A percentile compares a stretch with the other conserved stretches of the same genome.
Evolutionary conservation across 2,797 vertebrate genomes (phyloP).

Genomic region (Limnodromus scolopaceus): DNA sequence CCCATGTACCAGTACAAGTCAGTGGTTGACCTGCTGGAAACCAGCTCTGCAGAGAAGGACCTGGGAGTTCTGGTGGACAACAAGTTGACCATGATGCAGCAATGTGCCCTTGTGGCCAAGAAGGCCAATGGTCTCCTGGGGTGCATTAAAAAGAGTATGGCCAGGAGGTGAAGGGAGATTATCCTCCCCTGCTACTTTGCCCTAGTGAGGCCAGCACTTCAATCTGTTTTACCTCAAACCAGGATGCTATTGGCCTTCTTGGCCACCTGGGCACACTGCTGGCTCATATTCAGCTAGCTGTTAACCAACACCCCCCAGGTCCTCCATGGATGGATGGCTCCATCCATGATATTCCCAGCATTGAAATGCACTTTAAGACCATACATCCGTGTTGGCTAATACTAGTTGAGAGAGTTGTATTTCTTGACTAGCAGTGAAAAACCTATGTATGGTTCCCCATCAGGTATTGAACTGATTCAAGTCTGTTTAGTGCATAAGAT

Average conservation of each 20-base stretch:
- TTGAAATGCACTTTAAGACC: not conserved
- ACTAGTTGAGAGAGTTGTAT: not conserved
- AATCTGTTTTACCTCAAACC: not conserved
- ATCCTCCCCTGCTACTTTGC: not conserved
- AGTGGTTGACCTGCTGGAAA: not conserved
- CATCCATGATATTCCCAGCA: not conserved
- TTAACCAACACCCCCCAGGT: rapidly evolving
- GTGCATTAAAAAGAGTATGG: not conserved
- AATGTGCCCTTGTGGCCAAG: not conserved
- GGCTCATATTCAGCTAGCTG: rapidly evolving
- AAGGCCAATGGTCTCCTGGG: not conserved
- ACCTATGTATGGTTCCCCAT: not conserved
- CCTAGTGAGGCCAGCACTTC: not conserved
- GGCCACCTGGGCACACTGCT: not conserved
- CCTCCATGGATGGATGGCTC: not conserved
- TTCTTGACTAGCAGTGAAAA: not conserved
- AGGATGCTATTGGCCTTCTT: not conserved
- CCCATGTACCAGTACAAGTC: not conserved
- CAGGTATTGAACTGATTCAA: not conserved
- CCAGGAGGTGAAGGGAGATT: not conserved
- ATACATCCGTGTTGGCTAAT: not conserved
- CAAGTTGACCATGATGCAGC: not conserved
- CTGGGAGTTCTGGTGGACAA: not conserved
- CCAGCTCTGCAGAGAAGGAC: no score
- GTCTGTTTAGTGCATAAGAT: not conserved